phyloP scores from a whole-genome alignment of 2,113 vertebrate genomes.

The Cephalopterus ornatus region DNA sequence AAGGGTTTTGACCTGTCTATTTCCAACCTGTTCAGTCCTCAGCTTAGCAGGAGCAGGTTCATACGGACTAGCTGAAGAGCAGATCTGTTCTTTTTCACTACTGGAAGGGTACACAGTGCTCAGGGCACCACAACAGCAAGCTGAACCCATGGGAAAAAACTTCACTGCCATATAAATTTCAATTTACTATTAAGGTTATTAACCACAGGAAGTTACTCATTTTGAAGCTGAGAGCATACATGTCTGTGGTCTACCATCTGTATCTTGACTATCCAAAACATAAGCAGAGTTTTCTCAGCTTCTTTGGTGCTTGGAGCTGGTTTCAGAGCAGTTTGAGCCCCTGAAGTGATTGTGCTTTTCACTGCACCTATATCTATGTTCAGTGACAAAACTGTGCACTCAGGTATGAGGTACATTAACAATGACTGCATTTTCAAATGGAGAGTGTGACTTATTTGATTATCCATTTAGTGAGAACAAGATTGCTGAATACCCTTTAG shows the following conservation, averaged over 20 bases:
- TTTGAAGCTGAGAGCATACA: not conserved
- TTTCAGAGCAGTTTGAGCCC: not conserved
- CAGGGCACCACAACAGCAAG: not conserved
- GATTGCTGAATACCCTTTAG: not conserved
- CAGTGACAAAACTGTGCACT: not conserved
- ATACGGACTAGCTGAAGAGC: not conserved
- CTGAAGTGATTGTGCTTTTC: not conserved
- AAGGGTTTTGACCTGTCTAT: not conserved
- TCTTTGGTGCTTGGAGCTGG: not conserved
- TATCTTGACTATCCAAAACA: not conserved
- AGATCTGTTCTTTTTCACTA: not conserved
- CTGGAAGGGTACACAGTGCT: not conserved
- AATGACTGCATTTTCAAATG: not conserved
- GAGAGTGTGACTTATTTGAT: conserved; percentile 30
- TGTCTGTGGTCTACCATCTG: not conserved
- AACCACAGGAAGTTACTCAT: not conserved
- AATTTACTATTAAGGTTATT: not conserved
- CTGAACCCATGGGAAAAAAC: not conserved
- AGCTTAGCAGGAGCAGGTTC: not conserved
- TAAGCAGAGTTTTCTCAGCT: not conserved
- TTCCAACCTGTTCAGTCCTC: not conserved
- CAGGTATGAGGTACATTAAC: not conserved
- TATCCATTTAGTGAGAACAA: conserved; percentile 24
- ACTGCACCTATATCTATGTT: not conserved
- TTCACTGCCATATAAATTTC: not conserved